Evolutionary conservation across 1,140 invertebrate genomes (phyloP).

Genomic region (Ctenoplectra terminalis): DNA sequence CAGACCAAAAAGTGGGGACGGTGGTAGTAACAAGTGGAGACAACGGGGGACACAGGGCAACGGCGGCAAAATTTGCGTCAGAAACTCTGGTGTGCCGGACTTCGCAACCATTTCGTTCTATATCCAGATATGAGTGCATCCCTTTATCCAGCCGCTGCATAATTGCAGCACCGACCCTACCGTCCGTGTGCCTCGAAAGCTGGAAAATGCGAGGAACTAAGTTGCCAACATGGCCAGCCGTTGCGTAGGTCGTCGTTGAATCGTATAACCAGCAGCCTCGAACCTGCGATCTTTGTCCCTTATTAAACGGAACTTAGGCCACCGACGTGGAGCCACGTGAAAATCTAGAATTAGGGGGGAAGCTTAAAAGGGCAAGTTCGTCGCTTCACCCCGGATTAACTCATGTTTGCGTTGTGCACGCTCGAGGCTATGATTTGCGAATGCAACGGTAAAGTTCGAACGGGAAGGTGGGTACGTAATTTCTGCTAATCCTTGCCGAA

Average conservation of each 20-base stretch:
- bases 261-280: background rate
- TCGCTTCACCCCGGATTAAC: background rate
- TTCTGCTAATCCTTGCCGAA: slow-evolving; percentile 1
- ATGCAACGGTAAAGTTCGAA: slow-evolving; percentile 5
- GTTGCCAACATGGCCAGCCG: slow-evolving; percentile 24
- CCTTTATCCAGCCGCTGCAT: slow-evolving; percentile 65
- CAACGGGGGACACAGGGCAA: background rate
- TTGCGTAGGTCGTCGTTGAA: slow-evolving; percentile 9
- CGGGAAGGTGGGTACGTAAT: background rate
- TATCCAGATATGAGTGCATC: slow-evolving; percentile 58
- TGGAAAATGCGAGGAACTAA: slow-evolving; percentile 34
- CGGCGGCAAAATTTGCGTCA: slow-evolving; percentile 10
- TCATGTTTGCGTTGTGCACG: background rate
- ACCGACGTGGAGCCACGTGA: background rate
- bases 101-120: slow-evolving; percentile 22
- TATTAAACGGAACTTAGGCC: slow-evolving; percentile 27
- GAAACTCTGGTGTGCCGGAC: slow-evolving; percentile 13
- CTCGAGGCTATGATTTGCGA: slow-evolving; percentile 3
- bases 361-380: background rate
- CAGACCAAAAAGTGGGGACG: slow-evolving; percentile 1
- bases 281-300: slow-evolving; percentile 19
- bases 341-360: background rate
- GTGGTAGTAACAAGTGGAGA: background rate
- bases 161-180: slow-evolving; percentile 56
- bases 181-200: slow-evolving; percentile 15